phyloP scores from a whole-genome alignment of 2,113 vertebrate species.

The Lepisosteus osseus region DNA sequence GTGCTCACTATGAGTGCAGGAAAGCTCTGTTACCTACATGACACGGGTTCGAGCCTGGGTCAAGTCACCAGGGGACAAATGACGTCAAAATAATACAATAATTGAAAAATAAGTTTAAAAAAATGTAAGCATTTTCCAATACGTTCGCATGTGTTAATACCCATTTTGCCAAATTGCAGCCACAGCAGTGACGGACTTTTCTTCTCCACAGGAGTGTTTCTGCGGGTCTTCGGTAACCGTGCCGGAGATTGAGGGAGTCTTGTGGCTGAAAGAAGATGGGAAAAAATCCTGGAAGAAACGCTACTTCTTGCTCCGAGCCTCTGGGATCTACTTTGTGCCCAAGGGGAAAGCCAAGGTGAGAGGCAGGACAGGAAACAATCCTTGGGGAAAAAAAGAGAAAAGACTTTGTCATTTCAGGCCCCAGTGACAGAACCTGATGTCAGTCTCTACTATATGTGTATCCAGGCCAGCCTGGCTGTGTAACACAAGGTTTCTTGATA shows the following conservation, averaged over 20 bases:
- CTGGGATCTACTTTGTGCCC: slow-evolving; percentile 95
- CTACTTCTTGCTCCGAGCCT: slow-evolving; percentile 92
- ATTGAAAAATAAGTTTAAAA: too few species aligned
- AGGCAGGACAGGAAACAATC: not conserved
- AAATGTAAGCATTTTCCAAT: too few species aligned
- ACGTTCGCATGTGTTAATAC: too few species aligned
- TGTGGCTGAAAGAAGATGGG: slow-evolving; percentile 96
- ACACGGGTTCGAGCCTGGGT: too few species aligned
- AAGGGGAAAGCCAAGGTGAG: slow-evolving; percentile 96
- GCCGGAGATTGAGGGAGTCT: slow-evolving; percentile 93
- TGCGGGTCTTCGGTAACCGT: slow-evolving; percentile 93
- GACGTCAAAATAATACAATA: too few species aligned
- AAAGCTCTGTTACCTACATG: too few species aligned
- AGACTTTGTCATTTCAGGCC: not conserved
- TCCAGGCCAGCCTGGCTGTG: not conserved
- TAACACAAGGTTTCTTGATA: too few species aligned
- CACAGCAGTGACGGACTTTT: not conserved
- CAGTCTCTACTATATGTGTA: not conserved
- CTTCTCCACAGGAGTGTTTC: slow-evolving; percentile 84
- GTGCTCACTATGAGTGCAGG: too few species aligned
- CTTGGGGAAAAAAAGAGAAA: too few species aligned
- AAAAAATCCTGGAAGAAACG: slow-evolving; percentile 98
- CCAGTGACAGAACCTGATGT: not conserved
- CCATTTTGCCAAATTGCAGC: too few species aligned
- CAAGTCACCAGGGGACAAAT: too few species aligned